Conservation (phyloP, 2,113 vertebrate species). For the Laticauda laticaudata region DNA sequence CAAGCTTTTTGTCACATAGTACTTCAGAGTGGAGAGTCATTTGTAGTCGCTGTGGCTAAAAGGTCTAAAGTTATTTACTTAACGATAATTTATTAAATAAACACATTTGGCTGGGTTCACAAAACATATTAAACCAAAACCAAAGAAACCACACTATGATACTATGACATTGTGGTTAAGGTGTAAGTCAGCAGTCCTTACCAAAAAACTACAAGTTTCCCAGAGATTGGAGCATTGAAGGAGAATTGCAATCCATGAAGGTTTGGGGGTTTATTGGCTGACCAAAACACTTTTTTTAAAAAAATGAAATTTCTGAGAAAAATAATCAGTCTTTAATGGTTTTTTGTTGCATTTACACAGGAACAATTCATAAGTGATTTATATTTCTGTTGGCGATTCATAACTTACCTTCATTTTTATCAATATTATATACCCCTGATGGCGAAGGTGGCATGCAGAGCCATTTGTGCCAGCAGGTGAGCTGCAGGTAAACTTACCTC, state of each 20-base stretch:
- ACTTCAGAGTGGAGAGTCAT: too few relatives aligned
- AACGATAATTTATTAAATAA: neutral
- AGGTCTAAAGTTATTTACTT: neutral
- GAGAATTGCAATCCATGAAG: neutral
- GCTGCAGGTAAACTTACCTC: too few relatives aligned
- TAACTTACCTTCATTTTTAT: constrained; percentile 66
- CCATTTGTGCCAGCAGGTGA: too few relatives aligned
- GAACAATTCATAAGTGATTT: constrained; percentile 72
- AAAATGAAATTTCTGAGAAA: constrained; percentile 81
- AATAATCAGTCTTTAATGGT: constrained; percentile 81
- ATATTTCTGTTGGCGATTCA: constrained; percentile 68
- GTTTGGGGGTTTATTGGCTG: constrained; percentile 20
- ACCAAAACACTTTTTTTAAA: constrained; percentile 50
- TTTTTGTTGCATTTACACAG: constrained; percentile 52
- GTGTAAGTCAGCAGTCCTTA: neutral
- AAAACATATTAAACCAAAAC: neutral
- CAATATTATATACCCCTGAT: constrained; percentile 42
- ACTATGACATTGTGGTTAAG: neutral
- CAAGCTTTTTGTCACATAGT: too few relatives aligned
- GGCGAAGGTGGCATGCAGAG: too few relatives aligned
- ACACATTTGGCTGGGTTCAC: neutral
- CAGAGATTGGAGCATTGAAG: too few relatives aligned
- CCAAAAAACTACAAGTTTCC: neutral
- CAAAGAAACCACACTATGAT: neutral
- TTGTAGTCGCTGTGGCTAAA: too few relatives aligned